Evolutionary conservation across 2,888 invertebrate species (phyloP).

Genomic region (Erebia epiphron): DNA sequence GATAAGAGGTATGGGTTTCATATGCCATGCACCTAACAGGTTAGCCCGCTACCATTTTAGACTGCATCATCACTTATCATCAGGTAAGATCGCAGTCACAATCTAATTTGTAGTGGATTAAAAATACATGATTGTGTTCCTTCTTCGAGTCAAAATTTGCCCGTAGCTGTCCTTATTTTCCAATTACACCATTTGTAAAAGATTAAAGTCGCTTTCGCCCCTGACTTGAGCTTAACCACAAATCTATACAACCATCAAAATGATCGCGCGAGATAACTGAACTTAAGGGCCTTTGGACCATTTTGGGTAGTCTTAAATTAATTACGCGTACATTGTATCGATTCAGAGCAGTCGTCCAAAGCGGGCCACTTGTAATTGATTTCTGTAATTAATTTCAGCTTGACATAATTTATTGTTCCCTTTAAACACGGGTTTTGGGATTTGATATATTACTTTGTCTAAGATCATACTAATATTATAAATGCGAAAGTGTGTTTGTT

Average conservation of each 20-base stretch:
- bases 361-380: slow-evolving; percentile 31
- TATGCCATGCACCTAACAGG: too few species aligned
- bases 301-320: slow-evolving; percentile 40
- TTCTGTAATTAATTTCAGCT: slow-evolving; percentile 38
- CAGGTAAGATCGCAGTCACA: too few species aligned
- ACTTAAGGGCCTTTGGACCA: slow-evolving; percentile 39
- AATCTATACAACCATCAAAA: slow-evolving; percentile 38
- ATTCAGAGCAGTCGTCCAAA: slow-evolving; percentile 22
- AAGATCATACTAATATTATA: too few species aligned
- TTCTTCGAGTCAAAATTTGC: too few species aligned
- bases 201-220: neutral
- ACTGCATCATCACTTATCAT: too few species aligned
- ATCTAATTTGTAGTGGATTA: too few species aligned
- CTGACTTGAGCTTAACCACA: slow-evolving; percentile 27
- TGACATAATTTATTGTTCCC: slow-evolving; percentile 33
- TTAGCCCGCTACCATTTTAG: too few species aligned
- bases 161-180: too few species aligned
- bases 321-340: slow-evolving; percentile 35
- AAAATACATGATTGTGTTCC: too few species aligned
- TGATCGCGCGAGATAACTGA: slow-evolving; percentile 40
- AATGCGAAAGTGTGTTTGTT: too few species aligned
- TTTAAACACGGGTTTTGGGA: slow-evolving; percentile 20
- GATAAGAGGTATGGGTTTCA: too few species aligned
- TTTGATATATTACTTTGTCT: slow-evolving; percentile 7
- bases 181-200: neutral